Evolutionary conservation across 1,140 invertebrate genomes (phyloP), one percentile per base, ranked within the genome.

Genomic region (Pseudobourletiella spinata): DNA sequence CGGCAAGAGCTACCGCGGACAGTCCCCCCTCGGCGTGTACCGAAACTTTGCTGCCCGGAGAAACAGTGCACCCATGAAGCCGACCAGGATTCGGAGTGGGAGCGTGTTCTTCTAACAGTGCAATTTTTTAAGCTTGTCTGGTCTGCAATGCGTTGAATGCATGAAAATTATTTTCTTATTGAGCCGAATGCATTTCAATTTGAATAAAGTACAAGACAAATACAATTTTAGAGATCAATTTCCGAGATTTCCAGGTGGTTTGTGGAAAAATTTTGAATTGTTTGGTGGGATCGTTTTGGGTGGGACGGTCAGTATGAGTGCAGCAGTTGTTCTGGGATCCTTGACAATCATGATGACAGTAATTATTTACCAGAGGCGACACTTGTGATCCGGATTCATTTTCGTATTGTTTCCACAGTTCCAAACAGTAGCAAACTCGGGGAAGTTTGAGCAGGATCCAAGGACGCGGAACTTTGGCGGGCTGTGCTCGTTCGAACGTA

Each of bases 351-450:
- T 39, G 18, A 14, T 18, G 35, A 42, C 35, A n/a, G n/a, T n/a
- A n/a, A n/a, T 39, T 39, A 28, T 54, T 54, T 44, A 66, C 69
- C 69, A 70, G 1, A 70, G 52, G 0, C 64, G 61, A 48, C 69
- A 70, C 56, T 69, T 70, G n/a, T 69, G 56, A 0, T 22, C 43
- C 3, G 69, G 69, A 54, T 70, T 70, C 67, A 70, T 67, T 55
- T 29, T 46, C 15, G 46, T 52, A 0, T 43, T 48, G 1, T 16
- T 16, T 54, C 15, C 20, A 43, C 69, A 70, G 6, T 62, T 24
- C 69, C 69, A 70, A 1, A 64, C 55, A n/a, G 4, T 43, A 35
- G 64, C 52, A 48, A 70, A 70, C 15, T 69, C 64, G 14, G 61
- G 25, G 50, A 69, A 67, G 42, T 70, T 70, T 6, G 61, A 48